Base-by-base conservation (phyloP, 2,888 invertebrate species). In the Dicyrtomina minuta region DNA sequence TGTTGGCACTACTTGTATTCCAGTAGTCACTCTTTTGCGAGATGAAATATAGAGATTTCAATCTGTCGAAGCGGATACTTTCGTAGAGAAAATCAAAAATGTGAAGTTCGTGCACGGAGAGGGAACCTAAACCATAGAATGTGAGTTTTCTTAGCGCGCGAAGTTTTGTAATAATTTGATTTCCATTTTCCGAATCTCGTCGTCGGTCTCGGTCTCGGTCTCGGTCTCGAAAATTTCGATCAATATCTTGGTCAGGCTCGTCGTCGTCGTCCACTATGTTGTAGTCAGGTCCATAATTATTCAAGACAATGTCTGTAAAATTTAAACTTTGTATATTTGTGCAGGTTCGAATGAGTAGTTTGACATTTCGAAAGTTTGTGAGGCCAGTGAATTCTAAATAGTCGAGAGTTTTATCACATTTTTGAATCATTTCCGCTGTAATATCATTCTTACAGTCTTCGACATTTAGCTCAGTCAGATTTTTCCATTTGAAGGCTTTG, bases 401-500 rank as follows among this genome's bases (percentile, higher is more conserved):
- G 13, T 10, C 15, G 8, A 60, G 20, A 13, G 60, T 27, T 1
- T 24, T 15, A 8, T 60, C 13, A 44, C 60, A 60, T n/a, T 24
- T 43, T n/a, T 24, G 17, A 0, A 44, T 20, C 20, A 6, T 41
- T 60, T 43, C 22, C 13, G 4, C 5, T 8, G 8, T 20, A 41
- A 60, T 44, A 2, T 13, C 20, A 13, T 60, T 44, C 13, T 43
- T 44, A 15, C 6, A 43, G 33, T 60, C 60, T 20, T 41, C 4
- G 20, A 60, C 15, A 4, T 13, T 17, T 3, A 60, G 13, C 1
- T 6, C 6, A 22, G 41, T 41, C 33, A 26, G n/a, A 20, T 43
- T 22, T 24, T 60, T 60, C 60, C 60, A 60, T 6, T 43, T 33
- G 17, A 60, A 60, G 3, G 41, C 44, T 15, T 8, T n/a, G 15